phyloP scores from a whole-genome alignment of 2,888 invertebrate species.

The Drosophila formosana region DNA sequence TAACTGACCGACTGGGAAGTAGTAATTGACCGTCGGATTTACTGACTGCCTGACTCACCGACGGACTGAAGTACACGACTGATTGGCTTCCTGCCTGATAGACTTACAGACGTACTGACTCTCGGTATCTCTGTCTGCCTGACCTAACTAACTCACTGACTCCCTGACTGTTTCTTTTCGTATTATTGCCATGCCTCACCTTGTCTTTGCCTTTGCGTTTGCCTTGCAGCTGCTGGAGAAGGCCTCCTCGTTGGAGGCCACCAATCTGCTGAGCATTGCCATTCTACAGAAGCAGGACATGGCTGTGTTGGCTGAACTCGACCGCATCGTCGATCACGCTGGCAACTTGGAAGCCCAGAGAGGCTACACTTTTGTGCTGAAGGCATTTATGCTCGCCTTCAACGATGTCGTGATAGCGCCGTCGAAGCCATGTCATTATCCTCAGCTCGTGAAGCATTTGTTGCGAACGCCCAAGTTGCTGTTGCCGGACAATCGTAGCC shows the following conservation, averaged over 20 bases:
- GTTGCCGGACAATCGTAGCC: background rate
- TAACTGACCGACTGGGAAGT: background rate
- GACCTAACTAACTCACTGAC: no score
- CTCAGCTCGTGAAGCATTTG: conserved; percentile 23
- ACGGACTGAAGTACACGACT: no score
- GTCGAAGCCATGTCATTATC: conserved; percentile 12
- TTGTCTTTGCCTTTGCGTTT: background rate
- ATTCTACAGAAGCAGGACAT: conserved; percentile 1
- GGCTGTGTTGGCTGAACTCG: conserved; percentile 21
- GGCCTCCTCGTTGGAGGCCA: conserved; percentile 31
- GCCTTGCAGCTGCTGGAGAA: conserved; percentile 16
- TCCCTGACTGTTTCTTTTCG: no score
- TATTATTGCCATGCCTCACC: no score
- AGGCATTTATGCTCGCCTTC: conserved; percentile 37
- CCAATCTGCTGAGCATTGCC: conserved; percentile 17
- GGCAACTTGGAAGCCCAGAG: background rate
- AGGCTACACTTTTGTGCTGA: conserved; percentile 25
- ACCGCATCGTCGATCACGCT: background rate
- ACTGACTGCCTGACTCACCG: no score
- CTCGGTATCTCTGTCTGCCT: no score
- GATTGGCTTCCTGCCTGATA: no score
- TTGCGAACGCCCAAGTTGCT: conserved; percentile 23
- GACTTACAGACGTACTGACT: no score
- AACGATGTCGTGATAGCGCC: conserved; percentile 9
- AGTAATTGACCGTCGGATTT: no score